Percentiles rank a stretch among this genome's conserved stretches.
Evolutionary conservation across 2,113 vertebrate species (phyloP).

Genomic region (Cyanoliseus patagonus): DNA sequence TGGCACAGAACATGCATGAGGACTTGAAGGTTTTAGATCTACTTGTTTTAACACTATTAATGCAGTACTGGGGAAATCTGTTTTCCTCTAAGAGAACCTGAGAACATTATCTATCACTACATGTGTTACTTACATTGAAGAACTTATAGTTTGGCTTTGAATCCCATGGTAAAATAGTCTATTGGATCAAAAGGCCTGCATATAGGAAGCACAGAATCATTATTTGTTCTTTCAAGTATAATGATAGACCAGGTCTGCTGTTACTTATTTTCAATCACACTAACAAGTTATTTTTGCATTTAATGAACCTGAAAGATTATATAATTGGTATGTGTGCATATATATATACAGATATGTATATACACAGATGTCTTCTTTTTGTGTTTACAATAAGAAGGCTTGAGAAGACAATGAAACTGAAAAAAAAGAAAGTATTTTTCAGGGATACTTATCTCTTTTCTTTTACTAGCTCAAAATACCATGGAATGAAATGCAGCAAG

Average conservation of each 20-base stretch:
- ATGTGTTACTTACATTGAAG: background rate
- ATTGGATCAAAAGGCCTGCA: background rate
- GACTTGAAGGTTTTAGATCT: background rate
- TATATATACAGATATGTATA: background rate
- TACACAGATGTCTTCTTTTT: background rate
- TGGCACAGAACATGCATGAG: fast-evolving
- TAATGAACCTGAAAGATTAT: background rate
- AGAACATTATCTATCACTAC: background rate
- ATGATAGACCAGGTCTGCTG: background rate
- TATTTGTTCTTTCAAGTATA: background rate
- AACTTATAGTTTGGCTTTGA: background rate
- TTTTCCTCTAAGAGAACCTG: background rate
- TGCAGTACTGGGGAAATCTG: background rate
- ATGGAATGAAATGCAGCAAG: background rate
- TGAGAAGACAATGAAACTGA: background rate
- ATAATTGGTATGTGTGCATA: background rate
- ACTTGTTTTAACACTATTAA: background rate
- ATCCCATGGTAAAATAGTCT: background rate
- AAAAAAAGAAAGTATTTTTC: background rate
- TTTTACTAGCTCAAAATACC: background rate
- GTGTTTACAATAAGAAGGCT: background rate
- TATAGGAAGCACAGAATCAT: background rate
- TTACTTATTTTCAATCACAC: background rate
- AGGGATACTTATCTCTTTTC: background rate
- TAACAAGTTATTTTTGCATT: background rate